Base-by-base conservation (phyloP, 2,797 vertebrate genomes). In the Columba guinea region DNA sequence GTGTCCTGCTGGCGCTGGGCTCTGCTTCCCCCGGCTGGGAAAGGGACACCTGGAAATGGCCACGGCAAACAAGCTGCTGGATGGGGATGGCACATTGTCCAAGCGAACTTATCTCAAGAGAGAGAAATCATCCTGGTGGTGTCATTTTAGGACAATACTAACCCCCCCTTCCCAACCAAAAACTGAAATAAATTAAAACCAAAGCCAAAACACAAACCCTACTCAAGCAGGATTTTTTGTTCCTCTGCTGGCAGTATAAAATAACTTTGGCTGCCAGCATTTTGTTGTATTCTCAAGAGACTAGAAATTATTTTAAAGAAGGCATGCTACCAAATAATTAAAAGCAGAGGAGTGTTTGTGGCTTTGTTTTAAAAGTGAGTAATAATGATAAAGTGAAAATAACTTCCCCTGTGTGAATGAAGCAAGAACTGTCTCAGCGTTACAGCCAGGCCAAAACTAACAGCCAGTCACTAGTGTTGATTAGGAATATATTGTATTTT, bases 371-470 rank as follows among this genome's bases (percentile, higher is more conserved):
- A 71, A 91, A 93, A 92, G 37, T 7, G 68, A 56, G 82, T 88
- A 90, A 84, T 91, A 89, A 95, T 84, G 82, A 86, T 56, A 7
- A 89, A 73, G 76, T 90, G 53, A 86, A 91, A 96, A 87, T 77
- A 62, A 65, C 53, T 75, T 74, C 37, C 34, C 35, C 22, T 7
- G 46, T 94, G 79, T 51, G 88, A 94, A 62, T 64, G 68, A 49
- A n/a, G 87, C 15, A 91, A 81, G 77, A 90, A 55, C 53, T 58
- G 74, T 67, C 35, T 58, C 41, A 46, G 87, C 27, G 11, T 26
- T 30, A 46, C 10, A 52, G 79, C 71, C 64, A 13, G 19, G 58
- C 74, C 60, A 46, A 6, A 60, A 53, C 67, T 41, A n/a, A n/a
- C 75, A 71, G 69, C 68, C 53, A 13, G 73, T 41, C n/a, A 16